Conservation (phyloP, 2,797 vertebrate species). For the Ciconia nigra region DNA sequence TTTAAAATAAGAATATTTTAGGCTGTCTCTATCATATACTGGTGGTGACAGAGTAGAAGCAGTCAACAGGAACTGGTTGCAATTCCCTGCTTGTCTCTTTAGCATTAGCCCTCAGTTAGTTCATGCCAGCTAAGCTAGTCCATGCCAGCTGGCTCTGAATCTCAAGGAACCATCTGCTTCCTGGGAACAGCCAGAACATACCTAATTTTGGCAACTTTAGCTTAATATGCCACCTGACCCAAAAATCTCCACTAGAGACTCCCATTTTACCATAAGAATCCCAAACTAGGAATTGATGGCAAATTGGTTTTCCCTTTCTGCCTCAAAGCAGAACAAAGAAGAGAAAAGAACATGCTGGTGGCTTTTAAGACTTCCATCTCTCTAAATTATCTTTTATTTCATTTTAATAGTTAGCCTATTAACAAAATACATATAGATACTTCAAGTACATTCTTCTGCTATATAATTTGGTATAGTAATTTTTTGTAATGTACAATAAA, state of each 20-base stretch:
- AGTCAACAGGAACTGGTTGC: constrained; percentile 38
- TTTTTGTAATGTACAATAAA: not conserved
- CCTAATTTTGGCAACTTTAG: constrained; percentile 45
- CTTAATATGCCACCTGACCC: constrained; percentile 26
- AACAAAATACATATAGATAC: not conserved
- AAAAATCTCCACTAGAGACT: constrained; percentile 21
- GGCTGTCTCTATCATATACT: not conserved
- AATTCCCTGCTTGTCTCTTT: constrained; percentile 36
- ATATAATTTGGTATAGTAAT: not conserved
- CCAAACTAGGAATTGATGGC: not conserved
- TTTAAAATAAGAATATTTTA: not conserved
- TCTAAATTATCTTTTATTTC: not conserved
- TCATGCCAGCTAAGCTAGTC: not conserved
- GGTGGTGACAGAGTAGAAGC: not conserved
- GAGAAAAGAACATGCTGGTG: not conserved
- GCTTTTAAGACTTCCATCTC: not conserved
- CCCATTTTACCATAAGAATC: not conserved
- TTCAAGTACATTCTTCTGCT: not conserved
- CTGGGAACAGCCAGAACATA: constrained; percentile 52
- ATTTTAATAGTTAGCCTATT: not conserved
- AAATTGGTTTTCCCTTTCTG: not conserved
- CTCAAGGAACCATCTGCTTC: constrained; percentile 50
- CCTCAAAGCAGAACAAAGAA: not conserved
- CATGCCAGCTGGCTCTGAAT: constrained; percentile 42
- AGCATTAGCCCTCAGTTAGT: constrained; percentile 2